phyloP scores from a whole-genome alignment of 2,888 invertebrate genomes.

The Camponotus fellah region DNA sequence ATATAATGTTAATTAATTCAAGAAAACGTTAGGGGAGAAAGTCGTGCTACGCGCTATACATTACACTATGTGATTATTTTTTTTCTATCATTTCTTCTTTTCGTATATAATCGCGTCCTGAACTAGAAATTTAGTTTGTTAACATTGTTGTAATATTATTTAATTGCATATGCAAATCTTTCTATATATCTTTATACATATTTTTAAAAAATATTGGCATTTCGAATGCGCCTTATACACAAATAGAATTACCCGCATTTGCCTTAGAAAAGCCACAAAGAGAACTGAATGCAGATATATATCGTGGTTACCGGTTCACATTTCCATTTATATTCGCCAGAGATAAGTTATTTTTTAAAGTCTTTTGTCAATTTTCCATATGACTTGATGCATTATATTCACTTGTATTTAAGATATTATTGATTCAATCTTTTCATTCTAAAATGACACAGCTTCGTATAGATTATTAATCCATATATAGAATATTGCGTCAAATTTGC shows the following conservation, averaged over 20 bases:
- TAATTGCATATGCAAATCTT: slow-evolving; percentile 19
- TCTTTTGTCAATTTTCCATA: slow-evolving; percentile 1
- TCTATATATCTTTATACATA: neutral
- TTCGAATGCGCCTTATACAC: neutral
- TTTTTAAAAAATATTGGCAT: neutral
- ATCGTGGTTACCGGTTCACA: neutral
- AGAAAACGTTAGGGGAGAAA: slow-evolving; percentile 32
- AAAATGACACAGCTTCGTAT: neutral
- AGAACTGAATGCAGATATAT: neutral
- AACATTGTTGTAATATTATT: slow-evolving; percentile 22
- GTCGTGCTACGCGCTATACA: neutral
- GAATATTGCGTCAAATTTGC: neutral
- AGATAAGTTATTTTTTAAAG: slow-evolving; percentile 10
- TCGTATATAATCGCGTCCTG: neutral
- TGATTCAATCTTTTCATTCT: neutral
- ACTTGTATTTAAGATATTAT: neutral
- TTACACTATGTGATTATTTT: slow-evolving; percentile 8
- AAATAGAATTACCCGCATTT: slow-evolving; percentile 30
- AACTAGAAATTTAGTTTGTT: slow-evolving; percentile 23
- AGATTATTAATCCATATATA: neutral
- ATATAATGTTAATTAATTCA: slow-evolving; percentile 21
- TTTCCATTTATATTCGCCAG: slow-evolving; percentile 4
- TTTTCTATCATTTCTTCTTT: slow-evolving; percentile 12
- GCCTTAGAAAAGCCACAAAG: slow-evolving; percentile 6
- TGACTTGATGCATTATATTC: neutral